These are phyloP conservation scores for Enteromius mattozi DNA, from an alignment of 2,797 vertebrate genomes.

Conservation along the genomic window DNA sequence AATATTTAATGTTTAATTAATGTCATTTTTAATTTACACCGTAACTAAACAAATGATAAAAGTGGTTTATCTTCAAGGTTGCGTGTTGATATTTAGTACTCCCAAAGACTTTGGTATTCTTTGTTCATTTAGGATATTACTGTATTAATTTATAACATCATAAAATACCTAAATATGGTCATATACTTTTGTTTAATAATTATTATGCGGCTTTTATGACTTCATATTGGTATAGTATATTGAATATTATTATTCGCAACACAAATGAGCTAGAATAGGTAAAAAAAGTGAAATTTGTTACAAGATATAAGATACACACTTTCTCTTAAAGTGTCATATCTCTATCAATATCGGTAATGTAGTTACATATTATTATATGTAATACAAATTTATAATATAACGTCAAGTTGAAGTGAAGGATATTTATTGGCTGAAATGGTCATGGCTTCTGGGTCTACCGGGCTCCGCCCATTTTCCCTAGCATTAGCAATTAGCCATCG, in stretches of 20 bases:
- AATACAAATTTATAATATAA: not conserved
- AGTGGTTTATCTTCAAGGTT: not conserved
- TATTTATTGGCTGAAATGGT: not conserved
- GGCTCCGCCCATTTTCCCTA: not conserved
- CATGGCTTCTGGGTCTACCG: not conserved
- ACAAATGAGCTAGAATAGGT: not conserved
- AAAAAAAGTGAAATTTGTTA: not conserved
- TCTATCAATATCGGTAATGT: not conserved
- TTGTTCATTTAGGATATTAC: not conserved
- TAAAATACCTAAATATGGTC: not conserved
- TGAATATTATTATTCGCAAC: too few relatives aligned
- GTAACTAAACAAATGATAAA: not conserved
- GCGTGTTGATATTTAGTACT: not conserved
- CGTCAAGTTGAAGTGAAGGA: not conserved
- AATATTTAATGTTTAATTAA: not conserved
- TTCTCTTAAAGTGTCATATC: not conserved
- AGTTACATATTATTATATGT: not conserved
- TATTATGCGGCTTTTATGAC: not conserved
- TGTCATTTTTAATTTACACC: not conserved
- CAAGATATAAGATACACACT: not conserved
- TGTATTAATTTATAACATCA: not conserved
- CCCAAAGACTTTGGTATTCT: not conserved
- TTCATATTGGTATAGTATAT: too few relatives aligned
- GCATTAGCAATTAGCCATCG: conserved; percentile 8
- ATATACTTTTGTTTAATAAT: too few relatives aligned